Base-by-base conservation (phyloP, 1,140 invertebrate species). In the Listronotus oregonensis region DNA sequence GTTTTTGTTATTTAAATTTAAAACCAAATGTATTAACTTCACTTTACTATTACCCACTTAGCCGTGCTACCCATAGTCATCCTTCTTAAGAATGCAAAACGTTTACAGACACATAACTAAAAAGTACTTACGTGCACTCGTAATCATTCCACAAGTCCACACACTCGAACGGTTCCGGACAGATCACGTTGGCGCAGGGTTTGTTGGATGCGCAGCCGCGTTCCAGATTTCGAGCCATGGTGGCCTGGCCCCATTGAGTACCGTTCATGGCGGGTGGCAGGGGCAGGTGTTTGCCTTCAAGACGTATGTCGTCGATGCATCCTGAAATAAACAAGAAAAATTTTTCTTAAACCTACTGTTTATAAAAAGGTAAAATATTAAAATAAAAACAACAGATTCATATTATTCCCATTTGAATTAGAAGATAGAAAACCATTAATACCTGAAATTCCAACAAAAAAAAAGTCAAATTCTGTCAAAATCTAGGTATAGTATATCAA, bases 121-220 rank as follows among this genome's bases (percentile, higher is more conserved):
- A 12, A 32, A 39, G 42, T 75, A 89, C 92, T 90, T 83, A 98
- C 95, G 93, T 95, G 94, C 96, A 99, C 75, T 97, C 95, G 73
- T 95, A 94, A 80, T 94, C 90, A 80, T 93, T 95, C 96, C 96
- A 99, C 0, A 97, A 85, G 81, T 98, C 95, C 32, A 95, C 91
- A 81, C 97, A 99, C 69, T 95, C 92, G 78, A 96, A 95, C n/a
- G 94, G 93, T 72, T 92, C 89, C 0, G 90, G 90, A 77, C 96
- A 97, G 67, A 91, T 91, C 39, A 95, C 91, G 78, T 93, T 94
- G 47, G 90, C 88, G 78, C 96, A 98, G 17, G 95, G 94, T 74
- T 95, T 94, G 73, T 97, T 95, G 0, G 94, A 96, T 5, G 92
- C 89, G 79, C 97, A 99, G 73, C 93, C 91, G 50, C 89, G 89